Base-by-base conservation (phyloP, 2,113 vertebrate genomes). In the Penelope pileata region DNA sequence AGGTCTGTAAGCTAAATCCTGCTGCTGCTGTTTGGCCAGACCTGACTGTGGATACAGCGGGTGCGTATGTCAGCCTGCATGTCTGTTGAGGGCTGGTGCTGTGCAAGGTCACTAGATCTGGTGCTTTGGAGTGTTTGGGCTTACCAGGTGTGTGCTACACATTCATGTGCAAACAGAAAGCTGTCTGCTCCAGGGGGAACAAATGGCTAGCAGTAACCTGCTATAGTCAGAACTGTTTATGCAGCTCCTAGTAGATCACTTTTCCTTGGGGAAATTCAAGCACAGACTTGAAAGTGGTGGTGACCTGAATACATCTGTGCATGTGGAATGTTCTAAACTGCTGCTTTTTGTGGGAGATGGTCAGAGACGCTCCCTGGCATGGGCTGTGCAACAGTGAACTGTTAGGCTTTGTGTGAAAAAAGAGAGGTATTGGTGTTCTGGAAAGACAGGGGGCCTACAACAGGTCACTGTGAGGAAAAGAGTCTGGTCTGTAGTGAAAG, bases 201-300 rank as follows among this genome's bases (percentile, higher is more conserved):
- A 90, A 58, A 14, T 47, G 50, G 50, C 92, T 86, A 83, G 90
- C 72, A 77, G 64, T 88, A 76, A 90, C 88, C 79, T 94, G 96
- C 47, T 47, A 2, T 30, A 93, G 72, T 74, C 72, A 81, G 73
- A 93, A 81, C 15, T 70, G 38, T 74, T 94, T 42, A 43, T 67
- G 58, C 73, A 83, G 42, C 29, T 95, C 45, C 42, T 45, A 36
- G 53, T 47, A 67, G 45, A 77, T 94, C 88, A 85, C 22, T 94
- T 74, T 88, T 91, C 79, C 88, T 91, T 63, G 17, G 26, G 72
- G 83, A 90, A 74, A 77, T 93, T 91, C 95, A 93, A 88, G 95
- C 63, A 19, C 26, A 56, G 83, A 26, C 94, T 91, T 95, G 91
- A 88, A 86, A 88, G 53, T 83, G 76, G 91, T 74, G 82, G 54